Evolutionary conservation across 2,888 invertebrate genomes (phyloP).

Genomic region (Venusia cambrica): DNA sequence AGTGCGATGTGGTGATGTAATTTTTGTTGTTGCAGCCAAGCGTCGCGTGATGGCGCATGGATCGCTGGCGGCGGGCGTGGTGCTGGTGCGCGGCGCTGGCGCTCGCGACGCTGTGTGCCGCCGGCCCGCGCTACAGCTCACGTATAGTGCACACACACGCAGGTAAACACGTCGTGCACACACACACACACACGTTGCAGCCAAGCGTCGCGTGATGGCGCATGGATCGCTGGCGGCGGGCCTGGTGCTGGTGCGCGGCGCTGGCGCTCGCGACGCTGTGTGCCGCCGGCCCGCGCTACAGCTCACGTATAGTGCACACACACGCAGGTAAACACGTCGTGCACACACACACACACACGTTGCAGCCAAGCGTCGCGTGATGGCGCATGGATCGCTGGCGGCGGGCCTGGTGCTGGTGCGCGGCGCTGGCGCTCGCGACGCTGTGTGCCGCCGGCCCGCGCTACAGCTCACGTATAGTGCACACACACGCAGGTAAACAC

Average conservation of each 20-base stretch:
- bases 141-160: conserved; percentile 90
- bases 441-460: conserved; percentile 81
- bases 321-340: conserved; percentile 87
- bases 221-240: conserved; percentile 71
- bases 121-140: conserved; percentile 87
- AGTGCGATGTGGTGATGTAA: too few relatives aligned
- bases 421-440: conserved; percentile 61
- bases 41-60: conserved; percentile 79
- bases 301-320: conserved; percentile 90
- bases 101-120: conserved; percentile 60
- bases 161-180: too few relatives aligned
- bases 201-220: conserved; percentile 74
- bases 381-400: conserved; percentile 76
- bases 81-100: conserved; percentile 68
- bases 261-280: conserved; percentile 59
- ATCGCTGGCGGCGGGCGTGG: conserved; percentile 67
- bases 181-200: conserved; percentile 35
- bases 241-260: conserved; percentile 70
- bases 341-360: conserved; percentile 4
- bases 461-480: conserved; percentile 90
- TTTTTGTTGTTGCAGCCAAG: conserved; percentile 43
- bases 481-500: conserved; percentile 88
- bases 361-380: conserved; percentile 67
- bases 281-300: conserved; percentile 84
- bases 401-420: conserved; percentile 70